phyloP scores from a whole-genome alignment of 1,140 invertebrate genomes.

The Paraescarpia echinospica region DNA sequence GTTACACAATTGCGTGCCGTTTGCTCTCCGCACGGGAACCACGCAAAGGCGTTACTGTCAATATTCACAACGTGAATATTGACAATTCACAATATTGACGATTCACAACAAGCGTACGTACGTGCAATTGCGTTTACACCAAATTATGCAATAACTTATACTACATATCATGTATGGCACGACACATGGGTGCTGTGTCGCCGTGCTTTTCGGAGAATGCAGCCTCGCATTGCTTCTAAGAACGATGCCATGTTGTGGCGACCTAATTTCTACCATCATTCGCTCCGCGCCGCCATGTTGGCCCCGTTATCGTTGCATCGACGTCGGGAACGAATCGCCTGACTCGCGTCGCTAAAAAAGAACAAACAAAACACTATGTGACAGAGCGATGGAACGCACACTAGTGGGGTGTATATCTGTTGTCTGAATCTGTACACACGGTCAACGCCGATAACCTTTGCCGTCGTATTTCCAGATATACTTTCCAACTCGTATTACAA shows the following conservation, averaged over 20 bases:
- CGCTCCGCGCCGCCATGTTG: not conserved
- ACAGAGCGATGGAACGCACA: slow-evolving; percentile 1
- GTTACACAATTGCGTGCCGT: not conserved
- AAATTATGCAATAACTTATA: not conserved
- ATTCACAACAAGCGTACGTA: no score
- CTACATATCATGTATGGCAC: not conserved
- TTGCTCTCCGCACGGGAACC: not conserved
- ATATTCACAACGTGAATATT: no score
- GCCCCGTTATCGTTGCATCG: not conserved
- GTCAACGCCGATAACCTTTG: slow-evolving; percentile 3
- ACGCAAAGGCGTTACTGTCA: no score
- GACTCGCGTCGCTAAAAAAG: not conserved
- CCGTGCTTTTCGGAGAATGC: not conserved
- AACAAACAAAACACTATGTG: not conserved
- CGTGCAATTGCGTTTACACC: not conserved
- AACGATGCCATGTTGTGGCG: not conserved
- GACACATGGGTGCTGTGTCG: not conserved
- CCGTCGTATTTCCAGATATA: not conserved
- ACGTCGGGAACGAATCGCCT: not conserved
- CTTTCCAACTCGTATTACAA: not conserved
- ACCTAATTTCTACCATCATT: not conserved
- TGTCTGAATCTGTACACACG: slow-evolving; percentile 4
- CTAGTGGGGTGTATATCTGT: not conserved
- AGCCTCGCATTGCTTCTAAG: not conserved
- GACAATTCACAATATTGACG: no score